Conservation (phyloP, 2,113 vertebrate species). For the Tupaia tana region DNA sequence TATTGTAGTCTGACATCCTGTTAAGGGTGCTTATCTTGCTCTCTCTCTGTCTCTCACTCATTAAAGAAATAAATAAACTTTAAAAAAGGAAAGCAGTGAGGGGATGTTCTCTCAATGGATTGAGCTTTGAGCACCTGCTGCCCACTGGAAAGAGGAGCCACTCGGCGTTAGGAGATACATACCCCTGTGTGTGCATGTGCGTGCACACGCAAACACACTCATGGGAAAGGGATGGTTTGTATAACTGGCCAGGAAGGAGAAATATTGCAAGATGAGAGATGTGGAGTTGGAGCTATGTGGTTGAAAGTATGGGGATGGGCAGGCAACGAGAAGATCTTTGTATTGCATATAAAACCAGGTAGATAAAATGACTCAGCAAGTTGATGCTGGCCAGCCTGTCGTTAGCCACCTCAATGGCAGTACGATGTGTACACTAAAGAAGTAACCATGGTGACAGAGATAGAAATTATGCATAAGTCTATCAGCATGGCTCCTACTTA, state of each 20-base stretch:
- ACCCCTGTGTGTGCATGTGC: background rate
- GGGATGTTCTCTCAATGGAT: background rate
- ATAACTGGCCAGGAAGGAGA: background rate
- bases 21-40: too few species aligned
- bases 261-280: background rate
- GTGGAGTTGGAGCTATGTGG: background rate
- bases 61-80: too few species aligned
- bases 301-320: background rate
- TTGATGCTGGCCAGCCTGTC: background rate
- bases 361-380: background rate
- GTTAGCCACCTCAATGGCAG: background rate
- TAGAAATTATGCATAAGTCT: background rate
- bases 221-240: background rate
- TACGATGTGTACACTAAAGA: background rate
- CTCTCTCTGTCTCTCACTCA: too few species aligned
- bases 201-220: background rate
- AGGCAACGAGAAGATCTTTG: background rate
- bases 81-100: background rate
- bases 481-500: background rate
- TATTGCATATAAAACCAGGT: background rate
- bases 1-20: too few species aligned
- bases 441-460: background rate
- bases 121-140: background rate
- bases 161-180: background rate
- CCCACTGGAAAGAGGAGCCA: background rate